These are phyloP conservation scores for Plagiodera versicolora DNA, from an alignment of 2,888 invertebrate species.

Conservation along the genomic window DNA sequence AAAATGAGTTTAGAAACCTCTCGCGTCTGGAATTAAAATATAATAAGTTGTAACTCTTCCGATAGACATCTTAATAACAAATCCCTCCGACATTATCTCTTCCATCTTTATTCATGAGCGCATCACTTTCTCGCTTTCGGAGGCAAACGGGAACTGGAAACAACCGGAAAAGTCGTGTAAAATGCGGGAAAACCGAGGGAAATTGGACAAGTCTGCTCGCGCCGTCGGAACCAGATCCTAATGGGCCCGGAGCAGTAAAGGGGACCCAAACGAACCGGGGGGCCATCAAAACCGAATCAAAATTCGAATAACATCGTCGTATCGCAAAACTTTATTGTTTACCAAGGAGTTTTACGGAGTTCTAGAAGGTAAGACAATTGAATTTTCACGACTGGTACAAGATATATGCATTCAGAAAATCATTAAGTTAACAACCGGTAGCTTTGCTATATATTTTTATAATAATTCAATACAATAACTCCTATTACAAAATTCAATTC, in stretches of 20 bases:
- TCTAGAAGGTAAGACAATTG: slow-evolving; percentile 5
- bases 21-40: neutral
- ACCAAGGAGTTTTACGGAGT: slow-evolving; percentile 3
- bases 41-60: neutral
- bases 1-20: neutral
- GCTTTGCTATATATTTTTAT: too few species aligned
- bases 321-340: slow-evolving; percentile 36
- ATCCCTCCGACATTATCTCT: neutral
- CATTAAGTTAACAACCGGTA: neutral
- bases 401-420: neutral
- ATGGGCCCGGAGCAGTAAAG: slow-evolving; percentile 27
- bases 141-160: slow-evolving; percentile 33
- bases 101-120: slow-evolving; percentile 29
- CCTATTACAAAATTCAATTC: too few species aligned
- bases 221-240: slow-evolving; percentile 30
- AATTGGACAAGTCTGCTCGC: slow-evolving; percentile 19
- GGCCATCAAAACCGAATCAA: slow-evolving; percentile 37
- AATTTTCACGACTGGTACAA: neutral
- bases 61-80: neutral
- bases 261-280: slow-evolving; percentile 25
- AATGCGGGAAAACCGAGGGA: slow-evolving; percentile 30
- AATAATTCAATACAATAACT: too few species aligned
- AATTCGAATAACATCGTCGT: slow-evolving; percentile 36
- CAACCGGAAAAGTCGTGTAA: slow-evolving; percentile 36
- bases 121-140: slow-evolving; percentile 15